phyloP scores from a whole-genome alignment of 2,888 invertebrate genomes.

The Napeogenes inachia region DNA sequence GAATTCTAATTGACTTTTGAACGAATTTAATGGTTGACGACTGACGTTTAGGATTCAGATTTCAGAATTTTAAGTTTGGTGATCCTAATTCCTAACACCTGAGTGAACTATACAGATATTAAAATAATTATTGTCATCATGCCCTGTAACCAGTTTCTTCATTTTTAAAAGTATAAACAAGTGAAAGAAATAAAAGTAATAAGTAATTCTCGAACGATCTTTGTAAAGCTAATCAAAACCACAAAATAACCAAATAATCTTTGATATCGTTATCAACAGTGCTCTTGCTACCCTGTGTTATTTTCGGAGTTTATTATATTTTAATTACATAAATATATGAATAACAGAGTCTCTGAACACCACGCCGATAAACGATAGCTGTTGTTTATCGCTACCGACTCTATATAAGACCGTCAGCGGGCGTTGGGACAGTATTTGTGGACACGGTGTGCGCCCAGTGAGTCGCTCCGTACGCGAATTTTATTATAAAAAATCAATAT shows the following conservation, averaged over 20 bases:
- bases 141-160: no score
- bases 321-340: conserved; percentile 1
- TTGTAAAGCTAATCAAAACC: not conserved
- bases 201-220: not conserved
- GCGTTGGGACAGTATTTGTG: conserved; percentile 48
- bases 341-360: not conserved
- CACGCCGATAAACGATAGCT: conserved; percentile 37
- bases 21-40: no score
- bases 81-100: no score
- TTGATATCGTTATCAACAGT: conserved; percentile 2
- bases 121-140: no score
- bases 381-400: conserved; percentile 56
- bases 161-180: not conserved
- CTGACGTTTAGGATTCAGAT: no score
- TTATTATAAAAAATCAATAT: conserved; percentile 38
- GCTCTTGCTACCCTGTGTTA: not conserved
- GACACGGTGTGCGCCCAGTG: conserved; percentile 53
- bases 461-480: conserved; percentile 44
- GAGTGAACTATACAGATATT: no score
- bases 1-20: no score
- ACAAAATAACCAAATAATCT: not conserved
- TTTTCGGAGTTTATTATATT: not conserved
- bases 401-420: conserved; percentile 53
- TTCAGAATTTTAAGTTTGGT: no score
- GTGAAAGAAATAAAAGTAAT: not conserved